A percentile compares a stretch with the other conserved stretches of the same genome.
Evolutionary conservation across 2,888 invertebrate species (phyloP).

Genomic region (Incurvaria masculella): DNA sequence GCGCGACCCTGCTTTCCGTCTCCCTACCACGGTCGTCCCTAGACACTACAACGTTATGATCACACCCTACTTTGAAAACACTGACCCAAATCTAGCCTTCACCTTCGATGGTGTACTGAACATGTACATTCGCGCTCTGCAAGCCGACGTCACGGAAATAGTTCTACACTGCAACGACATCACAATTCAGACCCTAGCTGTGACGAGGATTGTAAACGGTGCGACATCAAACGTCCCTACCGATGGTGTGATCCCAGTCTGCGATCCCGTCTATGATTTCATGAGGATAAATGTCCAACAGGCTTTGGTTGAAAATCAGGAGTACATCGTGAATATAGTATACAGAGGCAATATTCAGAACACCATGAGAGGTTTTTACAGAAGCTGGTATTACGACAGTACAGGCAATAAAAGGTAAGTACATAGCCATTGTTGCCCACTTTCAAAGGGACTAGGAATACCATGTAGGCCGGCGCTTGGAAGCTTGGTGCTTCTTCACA

Average conservation of each 20-base stretch:
- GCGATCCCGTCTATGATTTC: constrained; percentile 30
- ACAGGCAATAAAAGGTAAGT: constrained; percentile 39
- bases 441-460: no score
- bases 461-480: no score
- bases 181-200: constrained; percentile 36
- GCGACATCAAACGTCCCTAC: constrained; percentile 15
- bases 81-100: constrained; percentile 25
- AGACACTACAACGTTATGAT: constrained; percentile 50
- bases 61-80: constrained; percentile 41
- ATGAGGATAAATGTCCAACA: constrained; percentile 25
- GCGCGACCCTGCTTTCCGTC: constrained; percentile 34
- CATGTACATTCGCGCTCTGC: constrained; percentile 27
- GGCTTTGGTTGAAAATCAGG: constrained; percentile 17
- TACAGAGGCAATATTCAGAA: constrained; percentile 69
- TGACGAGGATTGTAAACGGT: constrained; percentile 27
- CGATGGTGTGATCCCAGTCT: constrained; percentile 21
- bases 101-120: constrained; percentile 39
- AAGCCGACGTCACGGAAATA: constrained; percentile 25
- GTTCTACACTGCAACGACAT: constrained; percentile 40
- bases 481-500: no score
- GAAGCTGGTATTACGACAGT: constrained; percentile 67
- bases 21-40: constrained; percentile 49
- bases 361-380: constrained; percentile 74
- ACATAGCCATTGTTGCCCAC: no score
- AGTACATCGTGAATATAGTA: constrained; percentile 62